Base-by-base conservation (phyloP, 1,140 invertebrate species). In the Aphelinus atriplicis region DNA sequence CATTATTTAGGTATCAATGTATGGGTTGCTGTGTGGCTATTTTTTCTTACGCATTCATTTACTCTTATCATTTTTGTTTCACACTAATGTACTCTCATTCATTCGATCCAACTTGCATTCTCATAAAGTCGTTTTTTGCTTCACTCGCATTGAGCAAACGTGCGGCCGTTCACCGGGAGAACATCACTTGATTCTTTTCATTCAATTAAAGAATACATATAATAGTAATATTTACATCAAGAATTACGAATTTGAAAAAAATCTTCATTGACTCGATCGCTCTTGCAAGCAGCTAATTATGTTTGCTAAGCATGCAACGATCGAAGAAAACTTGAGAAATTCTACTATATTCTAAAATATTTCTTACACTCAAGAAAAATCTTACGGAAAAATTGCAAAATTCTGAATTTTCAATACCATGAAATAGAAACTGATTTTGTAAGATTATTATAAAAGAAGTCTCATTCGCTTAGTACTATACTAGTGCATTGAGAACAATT, bases 211-310 rank as follows among this genome's bases (percentile, higher is more conserved):
- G 68, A 71, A 71, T 71, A 71, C 42, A 84, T 77, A 79, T 81
- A 85, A 85, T 85, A 80, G 86, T 85, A 87, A 85, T 88, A 88
- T 88, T 86, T 88, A 88, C 86, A 88, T 86, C 84, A 82, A 87
- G 80, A 84, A 80, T 84, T 81, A 80, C 84, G 78, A 80, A 71
- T 82, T 78, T 80, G 68, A 77, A 83, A 84, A 69, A 69, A 70
- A 50, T 74, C 55, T 81, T 81, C 81, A 84, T 26, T 79, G 81
- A 83, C 78, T 80, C 78, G 79, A 80, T 79, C 79, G 80, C 61
- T 53, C n/a, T 26, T n/a, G 42, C 64, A 47, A 61, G 48, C 48
- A 51, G 48, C n/a, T 65, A 64, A 50, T 65, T 61, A 65, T 61
- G 48, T 70, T 58, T 47, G 71, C 71, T 51, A 45, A 51, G 55